phyloP scores from a whole-genome alignment of 2,797 vertebrate genomes.

The Buphagus erythrorhynchus region DNA sequence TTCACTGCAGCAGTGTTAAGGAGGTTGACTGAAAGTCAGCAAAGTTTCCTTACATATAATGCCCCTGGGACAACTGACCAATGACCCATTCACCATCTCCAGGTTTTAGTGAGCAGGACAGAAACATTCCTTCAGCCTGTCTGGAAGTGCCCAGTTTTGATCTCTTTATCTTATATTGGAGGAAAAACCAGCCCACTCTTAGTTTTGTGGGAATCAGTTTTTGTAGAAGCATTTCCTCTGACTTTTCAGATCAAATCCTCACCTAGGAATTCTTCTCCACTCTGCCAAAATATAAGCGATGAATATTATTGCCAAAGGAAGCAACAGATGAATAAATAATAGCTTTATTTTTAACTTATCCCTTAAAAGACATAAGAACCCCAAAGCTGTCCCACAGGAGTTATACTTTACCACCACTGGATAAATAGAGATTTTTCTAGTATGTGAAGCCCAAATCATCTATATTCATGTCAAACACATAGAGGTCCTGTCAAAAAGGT shows the following conservation, averaged over 20 bases:
- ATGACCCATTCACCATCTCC: not conserved
- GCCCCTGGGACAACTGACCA: not conserved
- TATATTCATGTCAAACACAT: constrained; percentile 28
- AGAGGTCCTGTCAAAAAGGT: constrained; percentile 8
- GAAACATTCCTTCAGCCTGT: not conserved
- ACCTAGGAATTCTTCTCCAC: not conserved
- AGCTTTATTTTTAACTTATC: constrained; percentile 16
- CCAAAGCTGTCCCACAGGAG: not conserved
- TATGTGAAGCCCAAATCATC: not conserved
- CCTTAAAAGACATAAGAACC: not conserved
- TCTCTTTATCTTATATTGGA: not conserved
- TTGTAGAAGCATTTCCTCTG: not conserved
- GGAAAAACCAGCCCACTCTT: not conserved
- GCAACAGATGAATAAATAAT: not conserved
- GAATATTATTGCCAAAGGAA: not conserved
- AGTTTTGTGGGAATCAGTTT: not conserved
- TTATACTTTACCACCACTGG: not conserved
- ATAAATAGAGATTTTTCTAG: not conserved
- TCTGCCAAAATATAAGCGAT: not conserved
- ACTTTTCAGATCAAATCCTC: not conserved
- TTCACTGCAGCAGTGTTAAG: not conserved
- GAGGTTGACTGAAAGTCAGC: not conserved
- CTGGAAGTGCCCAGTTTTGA: not conserved
- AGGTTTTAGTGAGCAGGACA: not conserved
- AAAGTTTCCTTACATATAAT: not conserved